Base-by-base conservation (phyloP, 1,140 invertebrate genomes). In the Rhopalosiphum maidis region DNA sequence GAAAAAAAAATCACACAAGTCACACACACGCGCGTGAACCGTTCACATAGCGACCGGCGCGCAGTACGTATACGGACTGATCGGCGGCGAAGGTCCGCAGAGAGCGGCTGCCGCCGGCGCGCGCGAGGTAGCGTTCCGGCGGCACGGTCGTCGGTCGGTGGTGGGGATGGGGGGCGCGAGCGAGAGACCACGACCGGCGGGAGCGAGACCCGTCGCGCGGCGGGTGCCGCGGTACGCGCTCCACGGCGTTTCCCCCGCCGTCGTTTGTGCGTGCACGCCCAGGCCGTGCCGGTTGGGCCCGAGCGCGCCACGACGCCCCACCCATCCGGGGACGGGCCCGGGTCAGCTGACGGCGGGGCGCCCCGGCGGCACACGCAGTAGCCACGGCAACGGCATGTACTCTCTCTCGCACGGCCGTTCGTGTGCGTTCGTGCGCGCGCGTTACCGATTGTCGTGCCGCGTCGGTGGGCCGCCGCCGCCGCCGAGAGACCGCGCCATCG, bases 11-110 rank as follows among this genome's bases (percentile, higher is more conserved):
- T 85, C 91, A 85, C 91, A 93, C 91, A 93, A 93, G 91, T 93
- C 91, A 48, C 77, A 93, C 91, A 91, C 91, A 85, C 91, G 82
- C 91, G 82, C 91, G 91, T 93, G 48, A 83, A 93, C 91, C 91
- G 95, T 97, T 96, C 95, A 97, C 97, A 93, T 93, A 93, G 97
- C 97, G 96, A 97, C 96, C 95, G 94, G 96, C 96, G 94, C 97
- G 96, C 95, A 97, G 97, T 96, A 97, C 97, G 93, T 93, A 91
- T 54, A 93, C 91, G 95, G 96, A 93, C 51, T 96, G 96, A 95
- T 96, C 96, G 96, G 96, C 96, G 94, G 94, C 94, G 95, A 96
- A 96, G 96, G 97, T 97, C 95, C 98, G 96, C 95, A 98, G 97
- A 94, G 96, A 95, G 94, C 96, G 96, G 94, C 96, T 95, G 96